These are phyloP conservation scores for Lophotriccus pileatus DNA, from an alignment of 2,797 vertebrate genomes.

Conservation along the genomic window DNA sequence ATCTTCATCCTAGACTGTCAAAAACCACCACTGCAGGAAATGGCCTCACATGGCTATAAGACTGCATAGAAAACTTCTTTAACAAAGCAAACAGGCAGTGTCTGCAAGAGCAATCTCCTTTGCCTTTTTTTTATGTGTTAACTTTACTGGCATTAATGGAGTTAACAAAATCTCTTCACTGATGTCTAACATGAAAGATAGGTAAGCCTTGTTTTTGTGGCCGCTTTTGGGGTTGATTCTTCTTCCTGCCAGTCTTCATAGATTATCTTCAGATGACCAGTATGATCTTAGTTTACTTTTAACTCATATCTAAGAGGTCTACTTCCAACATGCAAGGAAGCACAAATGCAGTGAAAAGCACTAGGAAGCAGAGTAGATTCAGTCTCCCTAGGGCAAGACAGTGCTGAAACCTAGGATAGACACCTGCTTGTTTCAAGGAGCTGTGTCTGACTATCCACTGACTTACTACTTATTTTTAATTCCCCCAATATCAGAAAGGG, in stretches of 20 bases:
- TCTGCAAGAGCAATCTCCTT: background rate
- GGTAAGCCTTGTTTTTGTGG: rapidly evolving
- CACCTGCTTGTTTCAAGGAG: background rate
- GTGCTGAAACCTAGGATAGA: background rate
- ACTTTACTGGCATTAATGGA: background rate
- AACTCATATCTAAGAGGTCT: background rate
- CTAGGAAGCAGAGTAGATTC: background rate
- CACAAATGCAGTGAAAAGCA: background rate
- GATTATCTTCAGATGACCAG: background rate
- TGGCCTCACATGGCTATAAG: background rate
- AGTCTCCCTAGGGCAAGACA: background rate
- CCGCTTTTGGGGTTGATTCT: background rate
- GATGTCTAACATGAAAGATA: background rate
- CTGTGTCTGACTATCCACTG: background rate
- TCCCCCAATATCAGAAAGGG: background rate
- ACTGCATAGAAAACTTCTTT: background rate
- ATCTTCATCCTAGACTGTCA: background rate
- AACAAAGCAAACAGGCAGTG: background rate
- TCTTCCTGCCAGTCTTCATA: background rate
- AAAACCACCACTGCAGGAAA: background rate
- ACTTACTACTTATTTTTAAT: background rate
- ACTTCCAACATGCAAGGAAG: background rate
- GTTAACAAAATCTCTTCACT: background rate
- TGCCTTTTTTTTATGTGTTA: background rate
- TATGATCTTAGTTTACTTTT: background rate